These are phyloP conservation scores for Eremobia ochroleuca DNA, from an alignment of 2,888 invertebrate species.

Conservation along the genomic window DNA sequence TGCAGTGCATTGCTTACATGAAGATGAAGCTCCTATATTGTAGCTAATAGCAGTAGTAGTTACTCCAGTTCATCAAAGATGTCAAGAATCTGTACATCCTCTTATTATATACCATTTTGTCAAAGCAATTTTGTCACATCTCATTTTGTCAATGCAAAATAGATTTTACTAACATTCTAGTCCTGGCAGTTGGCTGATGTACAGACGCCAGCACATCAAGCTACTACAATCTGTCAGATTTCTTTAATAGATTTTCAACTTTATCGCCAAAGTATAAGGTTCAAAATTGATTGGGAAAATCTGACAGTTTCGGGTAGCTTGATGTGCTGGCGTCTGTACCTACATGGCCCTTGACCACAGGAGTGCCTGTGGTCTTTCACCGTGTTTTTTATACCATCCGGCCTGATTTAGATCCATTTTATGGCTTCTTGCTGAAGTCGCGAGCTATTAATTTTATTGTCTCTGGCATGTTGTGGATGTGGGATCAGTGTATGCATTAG, in stretches of 20 bases:
- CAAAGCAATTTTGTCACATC: constrained; percentile 14
- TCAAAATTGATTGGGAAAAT: too few relatives aligned
- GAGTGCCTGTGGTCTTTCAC: constrained; percentile 13
- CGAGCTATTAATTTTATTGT: constrained; percentile 17
- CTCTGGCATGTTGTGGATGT: not conserved
- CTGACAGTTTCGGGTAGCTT: too few relatives aligned
- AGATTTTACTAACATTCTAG: constrained; percentile 6
- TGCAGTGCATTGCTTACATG: not conserved
- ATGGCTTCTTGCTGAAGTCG: constrained; percentile 9
- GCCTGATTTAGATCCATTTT: constrained; percentile 25
- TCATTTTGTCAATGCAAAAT: constrained; percentile 11
- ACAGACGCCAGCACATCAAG: too few relatives aligned
- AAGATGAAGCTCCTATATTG: not conserved
- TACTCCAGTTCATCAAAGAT: not conserved
- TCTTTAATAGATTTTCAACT: too few relatives aligned
- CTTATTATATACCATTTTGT: not conserved
- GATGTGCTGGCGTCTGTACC: too few relatives aligned
- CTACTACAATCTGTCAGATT: too few relatives aligned
- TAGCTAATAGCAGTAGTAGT: not conserved
- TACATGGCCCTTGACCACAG: constrained; percentile 27
- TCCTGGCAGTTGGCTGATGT: not conserved
- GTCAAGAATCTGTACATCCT: not conserved
- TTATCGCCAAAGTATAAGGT: too few relatives aligned
- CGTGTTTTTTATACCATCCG: constrained; percentile 2
- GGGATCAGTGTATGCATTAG: not conserved